A percentile compares a stretch with the other conserved stretches of the same genome.
Conservation (phyloP, 2,113 vertebrate genomes). For the Vireo altiloquus region DNA sequence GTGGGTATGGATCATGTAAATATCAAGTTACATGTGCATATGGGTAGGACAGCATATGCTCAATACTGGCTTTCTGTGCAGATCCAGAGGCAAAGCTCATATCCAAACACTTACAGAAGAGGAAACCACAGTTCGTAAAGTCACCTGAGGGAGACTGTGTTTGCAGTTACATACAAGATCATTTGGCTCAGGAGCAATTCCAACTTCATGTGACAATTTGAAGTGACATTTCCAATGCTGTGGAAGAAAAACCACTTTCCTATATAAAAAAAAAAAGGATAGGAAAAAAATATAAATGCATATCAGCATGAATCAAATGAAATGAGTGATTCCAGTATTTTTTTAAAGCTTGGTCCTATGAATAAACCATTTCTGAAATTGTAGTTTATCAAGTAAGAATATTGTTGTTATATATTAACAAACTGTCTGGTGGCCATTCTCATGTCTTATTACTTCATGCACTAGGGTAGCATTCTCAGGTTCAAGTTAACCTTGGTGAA, state of each 20-base stretch:
- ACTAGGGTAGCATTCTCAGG: constrained; percentile 58
- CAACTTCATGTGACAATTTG: neutral
- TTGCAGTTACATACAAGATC: neutral
- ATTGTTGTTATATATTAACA: constrained; percentile 67
- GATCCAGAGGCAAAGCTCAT: neutral
- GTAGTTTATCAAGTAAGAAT: constrained; percentile 57
- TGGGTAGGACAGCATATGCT: constrained; percentile 8
- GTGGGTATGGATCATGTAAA: neutral
- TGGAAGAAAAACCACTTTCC: constrained; percentile 17
- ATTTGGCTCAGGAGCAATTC: constrained; percentile 31
- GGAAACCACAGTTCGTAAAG: neutral
- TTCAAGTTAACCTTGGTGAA: constrained; percentile 62
- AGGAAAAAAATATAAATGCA: neutral
- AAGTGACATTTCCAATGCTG: constrained; percentile 23
- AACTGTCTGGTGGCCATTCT: constrained; percentile 56
- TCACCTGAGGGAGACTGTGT: neutral
- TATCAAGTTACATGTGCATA: neutral
- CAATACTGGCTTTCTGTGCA: neutral
- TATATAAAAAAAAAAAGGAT: neutral
- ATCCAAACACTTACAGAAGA: neutral
- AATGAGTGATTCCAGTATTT: constrained; percentile 67
- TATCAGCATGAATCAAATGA: constrained; percentile 68
- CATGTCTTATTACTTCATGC: constrained; percentile 7
- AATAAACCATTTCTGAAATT: constrained; percentile 58
- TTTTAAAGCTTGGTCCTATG: constrained; percentile 46